These are phyloP conservation scores for Semnornis frantzii DNA, from an alignment of 2,113 vertebrate species.

Conservation along the genomic window DNA sequence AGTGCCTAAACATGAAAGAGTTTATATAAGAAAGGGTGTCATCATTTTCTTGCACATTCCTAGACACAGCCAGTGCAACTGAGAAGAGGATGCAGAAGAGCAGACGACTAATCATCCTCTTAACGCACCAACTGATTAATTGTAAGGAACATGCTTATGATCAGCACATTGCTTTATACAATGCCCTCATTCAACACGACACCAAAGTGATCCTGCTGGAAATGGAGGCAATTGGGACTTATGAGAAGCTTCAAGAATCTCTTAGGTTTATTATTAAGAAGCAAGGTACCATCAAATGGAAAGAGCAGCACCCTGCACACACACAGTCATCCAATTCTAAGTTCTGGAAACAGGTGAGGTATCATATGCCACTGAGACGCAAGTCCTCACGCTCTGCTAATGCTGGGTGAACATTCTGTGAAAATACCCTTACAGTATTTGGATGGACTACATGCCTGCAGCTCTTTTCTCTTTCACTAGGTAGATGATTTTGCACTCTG, in stretches of 20 bases:
- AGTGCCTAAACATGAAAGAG: neutral
- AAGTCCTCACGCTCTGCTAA: neutral
- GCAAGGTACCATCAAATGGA: constrained; percentile 78
- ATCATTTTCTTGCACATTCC: neutral
- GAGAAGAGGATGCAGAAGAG: constrained; percentile 72
- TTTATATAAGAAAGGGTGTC: neutral
- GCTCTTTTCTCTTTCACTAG: neutral
- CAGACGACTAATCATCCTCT: constrained; percentile 72
- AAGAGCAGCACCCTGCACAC: constrained; percentile 1
- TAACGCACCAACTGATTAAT: constrained; percentile 32
- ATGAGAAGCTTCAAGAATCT: constrained; percentile 58
- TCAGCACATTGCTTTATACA: constrained; percentile 74
- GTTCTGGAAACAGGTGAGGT: constrained; percentile 81
- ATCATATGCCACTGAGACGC: constrained; percentile 67
- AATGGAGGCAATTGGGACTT: constrained; percentile 47
- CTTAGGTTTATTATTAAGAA: constrained; percentile 70
- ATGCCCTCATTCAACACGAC: constrained; percentile 65
- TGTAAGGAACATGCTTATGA: constrained; percentile 63
- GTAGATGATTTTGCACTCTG: neutral
- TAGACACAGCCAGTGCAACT: constrained; percentile 64
- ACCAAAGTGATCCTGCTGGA: constrained; percentile 76
- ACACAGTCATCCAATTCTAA: constrained; percentile 47
- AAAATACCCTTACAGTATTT: neutral
- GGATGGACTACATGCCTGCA: neutral
- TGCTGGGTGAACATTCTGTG: neutral